A percentile compares a stretch with the other conserved stretches of the same genome.
These are phyloP conservation scores for Amazona vittata DNA, from an alignment of 2,113 vertebrate genomes.

Conservation along the genomic window DNA sequence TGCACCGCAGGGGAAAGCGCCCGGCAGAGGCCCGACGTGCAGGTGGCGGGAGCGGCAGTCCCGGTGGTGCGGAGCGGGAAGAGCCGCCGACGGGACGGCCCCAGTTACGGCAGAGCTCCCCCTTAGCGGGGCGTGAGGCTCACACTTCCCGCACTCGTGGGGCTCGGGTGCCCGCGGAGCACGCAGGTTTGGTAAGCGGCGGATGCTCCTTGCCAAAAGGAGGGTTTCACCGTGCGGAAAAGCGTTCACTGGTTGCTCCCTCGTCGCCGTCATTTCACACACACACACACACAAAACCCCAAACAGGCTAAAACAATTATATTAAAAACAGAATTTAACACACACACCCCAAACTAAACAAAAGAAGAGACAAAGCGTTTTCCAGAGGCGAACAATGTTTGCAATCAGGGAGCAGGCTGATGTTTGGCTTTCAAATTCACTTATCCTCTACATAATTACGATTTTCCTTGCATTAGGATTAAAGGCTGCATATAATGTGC, in stretches of 20 bases:
- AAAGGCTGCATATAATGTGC: conserved; percentile 56
- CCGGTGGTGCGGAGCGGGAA: background rate
- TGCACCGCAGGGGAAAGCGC: background rate
- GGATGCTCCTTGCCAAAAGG: background rate
- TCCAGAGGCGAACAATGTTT: background rate
- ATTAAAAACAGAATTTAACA: background rate
- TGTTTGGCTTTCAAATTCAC: conserved; percentile 55
- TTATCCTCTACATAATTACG: conserved; percentile 55
- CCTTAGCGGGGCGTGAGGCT: background rate
- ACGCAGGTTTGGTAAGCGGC: background rate
- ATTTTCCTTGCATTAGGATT: conserved; percentile 68
- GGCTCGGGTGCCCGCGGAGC: background rate
- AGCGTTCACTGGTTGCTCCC: background rate
- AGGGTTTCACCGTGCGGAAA: background rate
- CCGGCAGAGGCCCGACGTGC: background rate
- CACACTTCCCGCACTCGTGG: too few relatives aligned
- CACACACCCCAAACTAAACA: background rate
- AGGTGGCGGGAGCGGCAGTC: background rate
- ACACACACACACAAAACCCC: background rate
- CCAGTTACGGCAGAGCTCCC: background rate
- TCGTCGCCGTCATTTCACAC: background rate
- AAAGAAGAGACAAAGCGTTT: conserved; percentile 42
- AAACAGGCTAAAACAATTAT: background rate
- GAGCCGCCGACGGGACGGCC: background rate
- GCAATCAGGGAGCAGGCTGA: conserved; percentile 31